phyloP scores from a whole-genome alignment of 1,140 invertebrate genomes.

The Eulimnadia texana region DNA sequence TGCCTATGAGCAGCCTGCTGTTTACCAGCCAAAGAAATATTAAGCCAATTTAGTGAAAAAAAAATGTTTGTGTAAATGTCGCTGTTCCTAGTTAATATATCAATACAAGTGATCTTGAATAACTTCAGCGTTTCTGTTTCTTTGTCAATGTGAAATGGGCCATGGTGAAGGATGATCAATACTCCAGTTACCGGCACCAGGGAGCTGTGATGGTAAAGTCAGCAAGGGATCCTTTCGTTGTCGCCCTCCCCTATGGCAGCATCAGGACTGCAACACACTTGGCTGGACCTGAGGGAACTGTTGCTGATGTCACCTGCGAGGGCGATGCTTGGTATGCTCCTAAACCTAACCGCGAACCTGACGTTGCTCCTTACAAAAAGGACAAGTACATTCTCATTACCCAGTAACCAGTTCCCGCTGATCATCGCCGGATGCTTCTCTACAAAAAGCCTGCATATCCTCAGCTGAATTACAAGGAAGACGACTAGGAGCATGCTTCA shows the following conservation, averaged over 20 bases:
- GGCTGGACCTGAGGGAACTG: conserved; percentile 20
- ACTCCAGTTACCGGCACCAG: conserved; percentile 7
- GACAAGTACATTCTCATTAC: not conserved
- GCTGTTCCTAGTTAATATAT: no score
- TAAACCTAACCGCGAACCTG: no score
- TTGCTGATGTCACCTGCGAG: conserved; percentile 22
- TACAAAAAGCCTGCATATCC: not conserved
- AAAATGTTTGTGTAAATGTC: no score
- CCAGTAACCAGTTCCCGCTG: no score
- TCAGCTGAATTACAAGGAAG: not conserved
- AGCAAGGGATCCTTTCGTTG: conserved; percentile 20
- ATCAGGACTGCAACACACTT: conserved; percentile 21
- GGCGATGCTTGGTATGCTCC: conserved; percentile 18
- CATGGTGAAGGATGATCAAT: conserved; percentile 1
- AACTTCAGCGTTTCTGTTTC: no score
- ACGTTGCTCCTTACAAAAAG: conserved; percentile 5
- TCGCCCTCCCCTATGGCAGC: conserved; percentile 22
- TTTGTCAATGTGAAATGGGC: no score
- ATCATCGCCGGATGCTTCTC: no score
- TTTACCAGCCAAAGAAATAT: not conserved
- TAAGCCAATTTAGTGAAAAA: no score
- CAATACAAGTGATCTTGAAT: no score
- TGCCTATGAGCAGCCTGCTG: not conserved
- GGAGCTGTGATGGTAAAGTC: conserved; percentile 9
- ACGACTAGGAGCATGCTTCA: not conserved